Evolutionary conservation across 2,113 vertebrate genomes (phyloP), one percentile per base, ranked within the genome.

Genomic region (Periophthalmus modestus): DNA sequence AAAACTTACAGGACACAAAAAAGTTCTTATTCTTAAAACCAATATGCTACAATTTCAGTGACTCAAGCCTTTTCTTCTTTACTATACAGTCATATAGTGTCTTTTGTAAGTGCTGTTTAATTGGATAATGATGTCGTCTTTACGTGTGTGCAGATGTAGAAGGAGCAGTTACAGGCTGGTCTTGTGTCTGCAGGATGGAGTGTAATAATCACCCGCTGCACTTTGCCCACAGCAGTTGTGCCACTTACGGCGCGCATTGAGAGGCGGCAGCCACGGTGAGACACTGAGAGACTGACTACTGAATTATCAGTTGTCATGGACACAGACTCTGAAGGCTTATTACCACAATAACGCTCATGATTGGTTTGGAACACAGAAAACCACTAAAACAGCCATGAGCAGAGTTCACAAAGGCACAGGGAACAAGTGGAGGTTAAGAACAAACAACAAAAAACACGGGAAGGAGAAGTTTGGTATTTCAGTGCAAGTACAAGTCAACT

Each of bases 251-350:
- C 59, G 78, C 58, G 77, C 79, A 82, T 65, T 65, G 79, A 68
- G 69, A 66, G 79, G 50, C 6, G 36, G 24, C 55, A 72, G 55
- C 23, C 77, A 66, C 73, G 34, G 59, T 11, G 33, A 75, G 75
- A 70, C 73, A 50, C 7, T 14, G 55, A 28, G 57, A 59, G 57
- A 28, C 58, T 71, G 39, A 78, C 69, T 43, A 10, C 39, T 71
- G 78, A 80, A 81, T 79, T 74, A 78, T 68, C 59, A n/a, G 82
- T 86, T 89, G 84, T 86, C 78, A 77, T 84, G 79, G 81, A 61
- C 66, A 80, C 78, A 19, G 81, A 80, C 46, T 10, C 74, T 65
- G 55, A 74, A 62, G 73, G 65, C 34, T 68, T 77, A 82, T 82
- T 78, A 58, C 59, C n/a, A 63, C 33, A 65, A 36, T 65, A 36